Evolutionary conservation across 1,140 invertebrate genomes (phyloP), one percentile per base, ranked within the genome.

Genomic region (Mamestra configurata): DNA sequence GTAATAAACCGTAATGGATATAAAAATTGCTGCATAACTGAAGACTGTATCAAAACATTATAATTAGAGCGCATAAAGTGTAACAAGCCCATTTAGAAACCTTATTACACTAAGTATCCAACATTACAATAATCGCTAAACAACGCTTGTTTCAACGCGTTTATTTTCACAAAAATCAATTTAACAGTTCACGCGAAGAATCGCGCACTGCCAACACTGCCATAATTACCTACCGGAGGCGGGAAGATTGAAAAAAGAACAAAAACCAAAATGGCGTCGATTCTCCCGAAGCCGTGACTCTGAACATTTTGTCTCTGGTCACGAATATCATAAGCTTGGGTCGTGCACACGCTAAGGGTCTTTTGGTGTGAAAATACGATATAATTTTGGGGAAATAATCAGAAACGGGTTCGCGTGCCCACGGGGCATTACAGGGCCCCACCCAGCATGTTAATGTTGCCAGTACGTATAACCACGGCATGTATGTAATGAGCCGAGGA

Each of bases 371-470:
- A 94, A 93, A 94, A 94, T 93, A 88, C 92, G 91, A 91, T 92
- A 93, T 93, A 93, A 94, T 94, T 93, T 94, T 90, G 93, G 91
- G 88, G 91, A 88, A 93, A 94, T 92, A 93, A 94, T 93, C 90
- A 94, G 89, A 91, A 93, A 90, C 90, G 83, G 80, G 91, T 87
- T 94, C 87, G 93, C 92, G 93, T 94, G 93, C 92, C 90, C 90
- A 85, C 68, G 81, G 89, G 90, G 88, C 92, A 94, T 94, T 94
- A 94, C 89, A 79, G 76, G 66, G 89, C 91, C 92, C 92, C 89
- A 90, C 91, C 91, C 88, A 85, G 82, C 90, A 93, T 93, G 92
- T 92, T 94, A 93, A 93, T 93, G 92, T 92, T 91, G 88, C 90
- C 89, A 91, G 88, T 88, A 88, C 83, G 87, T 76, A 89, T 84